Evolutionary conservation across 2,113 vertebrate species (phyloP).

Genomic region (Antigone vipio): DNA sequence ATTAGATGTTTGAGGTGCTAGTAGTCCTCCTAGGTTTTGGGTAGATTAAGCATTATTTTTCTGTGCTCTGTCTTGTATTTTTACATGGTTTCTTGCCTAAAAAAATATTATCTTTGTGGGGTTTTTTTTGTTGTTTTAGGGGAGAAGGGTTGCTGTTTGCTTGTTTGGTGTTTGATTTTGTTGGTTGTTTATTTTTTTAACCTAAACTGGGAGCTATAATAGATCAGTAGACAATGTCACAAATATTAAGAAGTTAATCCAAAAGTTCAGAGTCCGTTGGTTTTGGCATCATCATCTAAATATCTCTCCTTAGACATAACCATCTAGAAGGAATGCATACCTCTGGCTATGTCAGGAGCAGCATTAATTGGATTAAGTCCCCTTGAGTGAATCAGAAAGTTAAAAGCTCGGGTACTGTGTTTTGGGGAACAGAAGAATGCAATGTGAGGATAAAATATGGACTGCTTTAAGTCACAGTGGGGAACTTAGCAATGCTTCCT

Average conservation of each 20-base stretch:
- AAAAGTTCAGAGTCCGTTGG: neutral
- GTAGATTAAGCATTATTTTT: neutral
- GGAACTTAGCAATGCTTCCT: neutral
- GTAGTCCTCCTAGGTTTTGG: neutral
- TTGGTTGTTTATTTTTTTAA: neutral
- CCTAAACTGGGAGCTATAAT: neutral
- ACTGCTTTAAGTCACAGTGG: neutral
- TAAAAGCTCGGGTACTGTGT: neutral
- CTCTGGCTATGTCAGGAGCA: neutral
- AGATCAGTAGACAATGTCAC: neutral
- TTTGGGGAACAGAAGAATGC: neutral
- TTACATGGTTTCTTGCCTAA: neutral
- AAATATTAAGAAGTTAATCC: neutral
- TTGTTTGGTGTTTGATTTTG: neutral
- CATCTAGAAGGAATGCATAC: neutral
- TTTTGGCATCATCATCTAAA: neutral
- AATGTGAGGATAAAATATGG: neutral
- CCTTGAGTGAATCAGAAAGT: neutral
- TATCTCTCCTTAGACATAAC: neutral
- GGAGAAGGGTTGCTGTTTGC: neutral
- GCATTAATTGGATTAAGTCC: neutral
- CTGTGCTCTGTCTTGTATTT: neutral
- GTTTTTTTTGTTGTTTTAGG: neutral
- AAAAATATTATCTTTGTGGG: neutral
- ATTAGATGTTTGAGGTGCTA: neutral